Evolutionary conservation across 2,888 invertebrate species (phyloP), one percentile per base, ranked within the genome.

Genomic region (Chrysopilus asiliformis): DNA sequence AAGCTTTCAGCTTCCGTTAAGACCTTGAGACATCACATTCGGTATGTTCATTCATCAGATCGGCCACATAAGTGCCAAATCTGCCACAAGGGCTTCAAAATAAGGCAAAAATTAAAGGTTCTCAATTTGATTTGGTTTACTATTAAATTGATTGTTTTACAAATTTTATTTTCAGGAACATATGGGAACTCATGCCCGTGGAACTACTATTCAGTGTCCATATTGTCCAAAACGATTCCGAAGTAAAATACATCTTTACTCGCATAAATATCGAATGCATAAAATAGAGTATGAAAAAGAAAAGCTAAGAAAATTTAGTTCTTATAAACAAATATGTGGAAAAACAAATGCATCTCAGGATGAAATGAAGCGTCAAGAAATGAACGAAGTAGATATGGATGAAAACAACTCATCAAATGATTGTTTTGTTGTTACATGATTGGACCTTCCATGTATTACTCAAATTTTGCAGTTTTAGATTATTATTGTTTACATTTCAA

Each of bases 181-280:
- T 13, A 38, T 41, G 27, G 41, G 35, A 3, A 38, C 38, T 6
- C 41, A 41, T 32, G 41, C 41, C 13, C 32, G 32, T 17, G 41
- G 38, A 17, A 28, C 31, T 32, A 30, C 24, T 10, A 32, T 41
- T 24, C 34, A 27, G 8, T 41, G 41, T 28, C 41, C 41, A 7
- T 41, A 41, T 28, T 41, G 41, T 25, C 20, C 34, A 20, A 41
- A 41, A 24, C 27, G 35, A 7, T 41, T 41, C 29, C 38, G 41
- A 22, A 41, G 41, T 35, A 41, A 41, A 16, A 31, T 38, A 5
- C 38, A 41, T 20, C 32, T 41, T 12, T 41, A 41, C 30, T 38
- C 41, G 8, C 41, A 41, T 32, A 41, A 41, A 20, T 41, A 41
- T 32, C 41, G 41, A 8, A 38, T 41, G 41, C 41, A 41, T 32